Percentiles rank a stretch among this genome's conserved stretches.
These are phyloP conservation scores for Lordiphosa collinella DNA, from an alignment of 1,140 invertebrate species.

Conservation along the genomic window DNA sequence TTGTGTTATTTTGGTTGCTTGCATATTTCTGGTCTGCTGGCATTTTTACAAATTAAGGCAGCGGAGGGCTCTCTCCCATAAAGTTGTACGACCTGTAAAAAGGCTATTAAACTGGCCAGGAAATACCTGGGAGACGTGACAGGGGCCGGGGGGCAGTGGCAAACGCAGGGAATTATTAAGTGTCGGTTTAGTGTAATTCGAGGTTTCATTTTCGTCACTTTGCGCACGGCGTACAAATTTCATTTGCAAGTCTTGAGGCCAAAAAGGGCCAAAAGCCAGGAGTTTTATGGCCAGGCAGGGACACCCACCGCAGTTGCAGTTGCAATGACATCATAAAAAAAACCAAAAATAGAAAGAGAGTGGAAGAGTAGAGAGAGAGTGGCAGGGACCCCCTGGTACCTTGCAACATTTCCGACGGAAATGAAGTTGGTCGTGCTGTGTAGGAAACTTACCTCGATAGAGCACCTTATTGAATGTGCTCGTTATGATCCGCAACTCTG, in stretches of 20 bases:
- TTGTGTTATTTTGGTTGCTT: slow-evolving; percentile 14
- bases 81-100: slow-evolving; percentile 77
- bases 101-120: slow-evolving; percentile 69
- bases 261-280: slow-evolving; percentile 22
- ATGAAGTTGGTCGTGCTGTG: slow-evolving; percentile 28
- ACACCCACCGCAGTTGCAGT: slow-evolving; percentile 7
- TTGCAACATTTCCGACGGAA: slow-evolving; percentile 68
- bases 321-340: slow-evolving; percentile 73
- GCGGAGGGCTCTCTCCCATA: slow-evolving; percentile 38
- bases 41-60: slow-evolving; percentile 50
- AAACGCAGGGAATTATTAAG: slow-evolving; percentile 62
- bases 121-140: slow-evolving; percentile 23
- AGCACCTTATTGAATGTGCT: slow-evolving; percentile 91
- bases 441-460: slow-evolving; percentile 85
- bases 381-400: no score
- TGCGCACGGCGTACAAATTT: slow-evolving; percentile 44
- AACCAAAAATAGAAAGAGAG: slow-evolving; percentile 4
- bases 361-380: background rate
- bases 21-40: slow-evolving; percentile 33
- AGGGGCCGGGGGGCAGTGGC: background rate
- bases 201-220: slow-evolving; percentile 77
- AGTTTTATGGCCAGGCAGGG: slow-evolving; percentile 48
- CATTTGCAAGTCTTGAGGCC: slow-evolving; percentile 41
- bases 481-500: slow-evolving; percentile 91
- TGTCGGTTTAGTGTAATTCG: slow-evolving; percentile 77